These are phyloP conservation scores for Lithophane semibrunnea DNA, from an alignment of 2,888 invertebrate genomes.

Conservation along the genomic window DNA sequence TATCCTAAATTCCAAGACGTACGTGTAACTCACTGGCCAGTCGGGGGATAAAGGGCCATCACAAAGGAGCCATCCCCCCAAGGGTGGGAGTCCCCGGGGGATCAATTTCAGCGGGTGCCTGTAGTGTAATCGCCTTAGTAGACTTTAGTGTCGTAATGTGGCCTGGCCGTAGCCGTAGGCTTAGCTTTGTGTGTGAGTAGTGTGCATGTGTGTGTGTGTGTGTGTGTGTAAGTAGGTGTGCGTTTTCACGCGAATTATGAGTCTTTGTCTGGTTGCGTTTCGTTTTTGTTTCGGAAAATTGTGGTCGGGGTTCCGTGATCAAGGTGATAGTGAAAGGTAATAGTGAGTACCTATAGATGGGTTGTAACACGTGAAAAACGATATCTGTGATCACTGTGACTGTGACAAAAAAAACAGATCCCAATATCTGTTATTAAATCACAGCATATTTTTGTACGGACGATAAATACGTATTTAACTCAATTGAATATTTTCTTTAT, in stretches of 20 bases:
- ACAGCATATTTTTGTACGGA: too few species aligned
- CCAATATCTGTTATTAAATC: too few species aligned
- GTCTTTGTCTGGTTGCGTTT: constrained; percentile 54
- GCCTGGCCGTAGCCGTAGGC: constrained; percentile 60
- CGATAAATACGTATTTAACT: too few species aligned
- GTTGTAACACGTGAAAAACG: too few species aligned
- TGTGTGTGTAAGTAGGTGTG: constrained; percentile 33
- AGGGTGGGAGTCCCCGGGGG: constrained; percentile 51
- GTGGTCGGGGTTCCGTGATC: too few species aligned
- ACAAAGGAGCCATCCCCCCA: constrained; percentile 59
- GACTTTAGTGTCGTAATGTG: constrained; percentile 67
- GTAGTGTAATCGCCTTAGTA: constrained; percentile 67
- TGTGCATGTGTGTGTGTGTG: constrained; percentile 15
- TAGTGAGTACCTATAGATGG: too few species aligned
- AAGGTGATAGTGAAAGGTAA: too few species aligned
- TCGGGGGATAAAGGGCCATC: constrained; percentile 65
- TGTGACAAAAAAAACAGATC: too few species aligned
- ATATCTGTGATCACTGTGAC: too few species aligned
- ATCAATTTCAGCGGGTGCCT: constrained; percentile 67
- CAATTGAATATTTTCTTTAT: too few species aligned
- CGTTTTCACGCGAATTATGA: constrained; percentile 66
- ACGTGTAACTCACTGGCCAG: constrained; percentile 64
- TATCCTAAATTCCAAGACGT: constrained; percentile 63
- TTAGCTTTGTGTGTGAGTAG: constrained; percentile 30
- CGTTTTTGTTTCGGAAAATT: constrained; percentile 39